Evolutionary conservation across 2,113 vertebrate species (phyloP), one percentile per base, ranked within the genome.

Genomic region (Rafetus swinhoei): DNA sequence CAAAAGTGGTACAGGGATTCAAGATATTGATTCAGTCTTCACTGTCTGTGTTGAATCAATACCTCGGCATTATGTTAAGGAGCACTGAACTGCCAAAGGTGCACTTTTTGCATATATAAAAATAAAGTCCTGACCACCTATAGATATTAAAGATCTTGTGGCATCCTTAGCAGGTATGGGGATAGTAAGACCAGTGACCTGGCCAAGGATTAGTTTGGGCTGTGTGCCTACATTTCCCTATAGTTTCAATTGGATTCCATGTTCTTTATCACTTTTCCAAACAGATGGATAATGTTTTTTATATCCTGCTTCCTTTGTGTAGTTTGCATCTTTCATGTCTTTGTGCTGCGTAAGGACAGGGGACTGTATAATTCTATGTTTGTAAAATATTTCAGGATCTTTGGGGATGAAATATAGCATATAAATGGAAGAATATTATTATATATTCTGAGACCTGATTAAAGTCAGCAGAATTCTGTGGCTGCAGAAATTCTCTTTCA

Each of bases 401-500:
- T 94, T 93, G 65, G 35, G 29, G 50, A 82, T 74, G 14, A 91
- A 69, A 94, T 59, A 84, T 80, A 86, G 7, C 21, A 76, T 76
- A 1, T 88, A 85, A 94, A 45, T 88, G 84, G n/a, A 69, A 81
- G 60, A 56, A 81, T 91, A 91, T 86, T 92, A 54, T 81, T 85
- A 45, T 0, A 79, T 82, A 8, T 22, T 96, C 53, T 96, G 92
- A 96, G 93, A 93, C n/a, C 79, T 88, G 60, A 97, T 85, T 95
- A 95, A 97, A 95, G 79, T 88, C 87, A 92, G 86, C 88, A 91
- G 95, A 97, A 92, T 94, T 96, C 77, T 91, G 74, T 87, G 69
- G 77, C 94, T 95, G 74, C 25, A 95, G 88, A 92, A 94, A 92
- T 45, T 95, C 86, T 84, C 55, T 92, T 96, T 65, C 65, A 72